Percentiles rank a stretch among this genome's conserved stretches.
These are phyloP conservation scores for Eupithecia tripunctaria DNA, from an alignment of 2,888 invertebrate genomes.

Conservation along the genomic window DNA sequence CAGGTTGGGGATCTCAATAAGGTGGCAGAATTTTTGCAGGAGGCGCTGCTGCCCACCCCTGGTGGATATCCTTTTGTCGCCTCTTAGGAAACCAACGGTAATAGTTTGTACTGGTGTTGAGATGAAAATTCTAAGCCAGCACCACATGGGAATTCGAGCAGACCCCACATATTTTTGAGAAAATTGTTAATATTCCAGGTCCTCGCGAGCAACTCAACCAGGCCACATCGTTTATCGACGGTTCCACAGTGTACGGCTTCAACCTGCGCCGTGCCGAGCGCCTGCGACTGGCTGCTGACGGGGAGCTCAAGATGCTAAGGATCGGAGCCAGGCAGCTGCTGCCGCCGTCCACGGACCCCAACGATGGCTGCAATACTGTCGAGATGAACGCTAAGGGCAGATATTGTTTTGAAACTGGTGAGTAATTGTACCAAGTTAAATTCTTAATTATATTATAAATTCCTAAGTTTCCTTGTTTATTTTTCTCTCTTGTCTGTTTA, in stretches of 20 bases:
- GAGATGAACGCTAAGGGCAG: conserved; percentile 88
- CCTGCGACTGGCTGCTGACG: conserved; percentile 82
- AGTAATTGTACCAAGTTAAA: conserved; percentile 22
- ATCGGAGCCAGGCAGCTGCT: conserved; percentile 88
- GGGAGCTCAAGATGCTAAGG: conserved; percentile 87
- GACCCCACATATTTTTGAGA: neutral
- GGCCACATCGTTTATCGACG: conserved; percentile 93
- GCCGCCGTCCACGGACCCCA: conserved; percentile 87
- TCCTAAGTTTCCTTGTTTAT: too few relatives aligned
- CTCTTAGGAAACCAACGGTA: too few relatives aligned
- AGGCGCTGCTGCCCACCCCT: too few relatives aligned
- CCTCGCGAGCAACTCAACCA: conserved; percentile 94
- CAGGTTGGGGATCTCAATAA: too few relatives aligned
- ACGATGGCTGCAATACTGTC: conserved; percentile 91
- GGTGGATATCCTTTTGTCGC: too few relatives aligned
- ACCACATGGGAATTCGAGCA: too few relatives aligned
- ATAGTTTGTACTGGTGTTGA: too few relatives aligned
- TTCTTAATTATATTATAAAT: too few relatives aligned
- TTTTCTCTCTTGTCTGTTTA: too few relatives aligned
- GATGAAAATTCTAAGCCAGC: too few relatives aligned
- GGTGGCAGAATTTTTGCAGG: too few relatives aligned
- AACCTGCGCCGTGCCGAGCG: conserved; percentile 74
- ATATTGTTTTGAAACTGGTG: conserved; percentile 91
- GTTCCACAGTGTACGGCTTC: conserved; percentile 91
- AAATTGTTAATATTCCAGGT: conserved; percentile 67